Evolutionary conservation across 1,140 invertebrate species (phyloP), one percentile per base, ranked within the genome.

Genomic region (Brachionus koreanus): DNA sequence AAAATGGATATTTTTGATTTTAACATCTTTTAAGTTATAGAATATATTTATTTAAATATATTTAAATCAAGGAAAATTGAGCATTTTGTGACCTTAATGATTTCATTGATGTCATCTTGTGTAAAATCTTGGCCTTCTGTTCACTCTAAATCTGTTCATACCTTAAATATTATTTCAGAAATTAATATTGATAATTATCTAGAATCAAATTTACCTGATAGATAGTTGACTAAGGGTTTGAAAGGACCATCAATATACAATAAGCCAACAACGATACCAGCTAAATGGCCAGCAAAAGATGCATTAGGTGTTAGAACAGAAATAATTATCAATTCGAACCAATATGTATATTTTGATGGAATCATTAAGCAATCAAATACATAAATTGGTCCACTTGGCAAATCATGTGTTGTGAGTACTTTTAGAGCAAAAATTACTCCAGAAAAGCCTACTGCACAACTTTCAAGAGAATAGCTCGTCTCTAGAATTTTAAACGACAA

Each of bases 401-500:
- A 87, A 83, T 89, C 87, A 83, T 88, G 85, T 12, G 90, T 89
- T 0, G 90, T 90, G 43, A 93, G 86, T 0, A 93, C 91, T 88
- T 93, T 93, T 72, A 93, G 85, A 7, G 92, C 92, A 88, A 93
- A 93, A 67, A 91, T 84, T 13, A 91, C 90, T 83, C 89, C 90
- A 84, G 92, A 93, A 84, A 93, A 93, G 16, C 92, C 92, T 76
- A 93, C 91, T 7, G 92, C 92, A 87, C 92, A 93, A 82, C 87
- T 85, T 29, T 85, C 83, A 5, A 84, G 37, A 25, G 43, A 13
- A 16, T 42, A 75, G 5, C 63, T 67, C 23, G 84, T 65, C 84
- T 75, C 82, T 10, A 86, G 77, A 1, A 86, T 13, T 61, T 86
- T 77, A 5, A 85, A 77, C 1, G 85, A 85, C 25, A 88, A 67